Base-by-base conservation (phyloP, 2,888 invertebrate genomes). In the Clanis bilineata region DNA sequence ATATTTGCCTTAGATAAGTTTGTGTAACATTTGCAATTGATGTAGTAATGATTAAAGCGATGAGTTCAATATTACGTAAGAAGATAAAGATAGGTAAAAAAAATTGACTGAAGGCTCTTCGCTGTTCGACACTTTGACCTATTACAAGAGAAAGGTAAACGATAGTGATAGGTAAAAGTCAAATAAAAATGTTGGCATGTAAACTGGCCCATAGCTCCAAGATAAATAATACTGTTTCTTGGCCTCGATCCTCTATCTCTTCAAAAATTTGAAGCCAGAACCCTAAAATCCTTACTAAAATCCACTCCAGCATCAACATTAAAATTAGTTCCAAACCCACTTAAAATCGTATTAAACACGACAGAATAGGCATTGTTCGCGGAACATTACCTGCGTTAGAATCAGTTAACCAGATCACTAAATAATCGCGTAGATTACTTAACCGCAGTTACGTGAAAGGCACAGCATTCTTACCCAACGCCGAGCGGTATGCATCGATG, bases 381-480 rank as follows among this genome's bases (percentile, higher is more conserved):
- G 51, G 51, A 10, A 51, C 51, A 51, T 32, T 32, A 51, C 9
- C 51, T 18, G 51, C 51, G 51, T 51, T 51, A 51, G 28, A 51
- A 51, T 7, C 28, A 18, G 51, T 51, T 51, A 51, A 32, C 51
- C 51, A 51, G 32, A 28, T 32, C 51, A 51, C 51, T 32, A 32
- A 51, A 32, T 51, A 51, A 51, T 51, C 28, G 51, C 9, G 12
- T 18, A 28, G 32, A 51, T 51, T 64, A 64, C 64, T 63, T 64
- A 63, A 69, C 64, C 18, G 32, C n/a, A 39, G 71, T 67, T 70
- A 64, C 64, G 56, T 57, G 57, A 47, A 51, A 63, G 23, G 23
- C 56, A 45, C 18, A 61, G 61, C 64, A 58, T 64, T 69, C 64
- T 71, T 73, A 63, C 62, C 10, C 61, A 66, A 51, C 28, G 9